Evolutionary conservation across 2,113 vertebrate species (phyloP).

Genomic region (Eidolon helvum): DNA sequence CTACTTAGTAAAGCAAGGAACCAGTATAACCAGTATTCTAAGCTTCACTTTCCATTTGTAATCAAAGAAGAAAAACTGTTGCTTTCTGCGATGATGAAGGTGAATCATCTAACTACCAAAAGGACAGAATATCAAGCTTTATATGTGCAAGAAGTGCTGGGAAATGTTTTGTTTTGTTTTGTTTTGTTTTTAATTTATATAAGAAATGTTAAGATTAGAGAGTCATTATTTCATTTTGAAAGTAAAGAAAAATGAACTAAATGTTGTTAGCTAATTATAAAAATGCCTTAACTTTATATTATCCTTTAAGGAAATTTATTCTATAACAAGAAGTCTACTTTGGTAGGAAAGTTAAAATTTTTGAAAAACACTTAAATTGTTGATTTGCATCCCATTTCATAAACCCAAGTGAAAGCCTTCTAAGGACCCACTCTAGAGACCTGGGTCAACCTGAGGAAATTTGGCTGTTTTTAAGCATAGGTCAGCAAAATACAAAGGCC

Average conservation of each 20-base stretch:
- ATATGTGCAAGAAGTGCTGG: background rate
- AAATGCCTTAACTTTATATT: background rate
- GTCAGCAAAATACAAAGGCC: background rate
- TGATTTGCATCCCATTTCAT: background rate
- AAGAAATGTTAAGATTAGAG: background rate
- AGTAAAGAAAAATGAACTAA: background rate
- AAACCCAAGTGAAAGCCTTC: background rate
- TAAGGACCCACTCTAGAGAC: background rate
- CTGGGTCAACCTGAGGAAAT: background rate
- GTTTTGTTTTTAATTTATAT: background rate
- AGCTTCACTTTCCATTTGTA: background rate
- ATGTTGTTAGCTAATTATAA: background rate
- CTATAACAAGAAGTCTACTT: background rate
- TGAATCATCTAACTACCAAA: background rate
- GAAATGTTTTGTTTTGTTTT: background rate
- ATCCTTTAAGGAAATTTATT: background rate
- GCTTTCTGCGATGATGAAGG: background rate
- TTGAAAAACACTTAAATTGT: background rate
- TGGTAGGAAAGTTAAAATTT: background rate
- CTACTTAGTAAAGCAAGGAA: background rate
- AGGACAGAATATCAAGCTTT: background rate
- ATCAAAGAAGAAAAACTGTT: background rate
- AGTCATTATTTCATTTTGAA: background rate
- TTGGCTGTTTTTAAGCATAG: background rate
- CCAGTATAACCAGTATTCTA: slow-evolving; percentile 14